phyloP scores from a whole-genome alignment of 2,888 invertebrate species.

The Drosophila setosimentum region DNA sequence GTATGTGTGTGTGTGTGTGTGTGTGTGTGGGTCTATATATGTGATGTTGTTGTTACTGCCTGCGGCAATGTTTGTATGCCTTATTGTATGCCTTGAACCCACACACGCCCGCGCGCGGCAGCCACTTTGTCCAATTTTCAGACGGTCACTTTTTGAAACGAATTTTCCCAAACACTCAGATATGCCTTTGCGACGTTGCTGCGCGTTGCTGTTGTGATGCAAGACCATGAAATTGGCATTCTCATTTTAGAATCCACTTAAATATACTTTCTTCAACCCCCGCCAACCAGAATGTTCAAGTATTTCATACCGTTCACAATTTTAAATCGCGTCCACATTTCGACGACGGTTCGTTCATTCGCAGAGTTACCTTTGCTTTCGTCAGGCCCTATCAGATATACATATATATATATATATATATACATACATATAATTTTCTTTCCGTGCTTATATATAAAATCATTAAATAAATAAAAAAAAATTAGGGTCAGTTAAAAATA shows the following conservation, averaged over 20 bases:
- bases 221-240: conserved; percentile 80
- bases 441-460: neutral
- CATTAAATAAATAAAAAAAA: neutral
- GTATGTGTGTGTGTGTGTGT: conserved; percentile 18
- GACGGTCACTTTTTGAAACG: conserved; percentile 79
- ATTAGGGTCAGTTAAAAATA: neutral
- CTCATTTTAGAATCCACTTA: conserved; percentile 79
- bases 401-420: neutral
- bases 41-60: conserved; percentile 62
- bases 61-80: conserved; percentile 67
- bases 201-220: conserved; percentile 70
- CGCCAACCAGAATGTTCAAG: conserved; percentile 15
- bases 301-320: conserved; percentile 37
- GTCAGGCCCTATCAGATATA: neutral
- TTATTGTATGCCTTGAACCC: conserved; percentile 79
- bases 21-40: conserved; percentile 27
- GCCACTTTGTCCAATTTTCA: conserved; percentile 80
- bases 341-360: conserved; percentile 1
- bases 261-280: conserved; percentile 67
- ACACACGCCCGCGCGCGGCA: conserved; percentile 57
- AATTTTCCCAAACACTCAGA: conserved; percentile 56
- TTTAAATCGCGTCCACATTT: conserved; percentile 29
- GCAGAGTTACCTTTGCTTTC: neutral
- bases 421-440: neutral
- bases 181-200: conserved; percentile 54